Conservation (phyloP, 1,140 invertebrate genomes). For the Pseudomyrmex dendroicus region DNA sequence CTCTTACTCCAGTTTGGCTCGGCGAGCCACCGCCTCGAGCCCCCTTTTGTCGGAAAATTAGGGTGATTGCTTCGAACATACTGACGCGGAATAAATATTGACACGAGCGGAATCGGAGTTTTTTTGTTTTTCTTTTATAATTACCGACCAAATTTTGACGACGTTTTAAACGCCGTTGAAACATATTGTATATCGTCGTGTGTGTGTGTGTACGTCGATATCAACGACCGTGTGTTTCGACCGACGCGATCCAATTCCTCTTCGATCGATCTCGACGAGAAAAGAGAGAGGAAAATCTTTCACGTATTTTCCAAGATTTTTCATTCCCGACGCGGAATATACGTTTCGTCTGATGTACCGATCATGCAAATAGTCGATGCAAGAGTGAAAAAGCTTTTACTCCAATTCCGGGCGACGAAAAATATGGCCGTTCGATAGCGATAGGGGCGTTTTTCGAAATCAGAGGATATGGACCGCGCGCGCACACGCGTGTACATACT, state of each 20-base stretch:
- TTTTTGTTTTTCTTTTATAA: neutral
- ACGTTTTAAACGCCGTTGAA: neutral
- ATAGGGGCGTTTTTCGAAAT: slow-evolving; percentile 53
- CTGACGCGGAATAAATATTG: neutral
- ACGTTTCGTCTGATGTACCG: slow-evolving; percentile 38
- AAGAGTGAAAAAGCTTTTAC: slow-evolving; percentile 54
- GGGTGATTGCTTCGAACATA: neutral
- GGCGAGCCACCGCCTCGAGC: slow-evolving; percentile 18
- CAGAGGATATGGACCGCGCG: slow-evolving; percentile 18
- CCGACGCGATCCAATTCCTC: neutral
- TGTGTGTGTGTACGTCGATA: too few species aligned
- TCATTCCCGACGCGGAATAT: slow-evolving; percentile 30
- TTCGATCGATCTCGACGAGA: slow-evolving; percentile 2
- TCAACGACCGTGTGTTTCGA: neutral
- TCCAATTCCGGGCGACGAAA: slow-evolving; percentile 44
- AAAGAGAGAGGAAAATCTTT: neutral
- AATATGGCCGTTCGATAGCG: slow-evolving; percentile 31
- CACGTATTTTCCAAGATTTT: slow-evolving; percentile 44
- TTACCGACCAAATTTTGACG: neutral
- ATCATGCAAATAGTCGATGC: slow-evolving; percentile 38
- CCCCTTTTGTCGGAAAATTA: slow-evolving; percentile 27
- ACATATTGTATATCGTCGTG: neutral
- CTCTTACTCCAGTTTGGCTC: slow-evolving; percentile 8
- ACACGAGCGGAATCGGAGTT: neutral
- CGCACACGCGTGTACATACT: too few species aligned